Evolutionary conservation across 1,140 invertebrate genomes (phyloP).

Genomic region (Drosophila burlai): DNA sequence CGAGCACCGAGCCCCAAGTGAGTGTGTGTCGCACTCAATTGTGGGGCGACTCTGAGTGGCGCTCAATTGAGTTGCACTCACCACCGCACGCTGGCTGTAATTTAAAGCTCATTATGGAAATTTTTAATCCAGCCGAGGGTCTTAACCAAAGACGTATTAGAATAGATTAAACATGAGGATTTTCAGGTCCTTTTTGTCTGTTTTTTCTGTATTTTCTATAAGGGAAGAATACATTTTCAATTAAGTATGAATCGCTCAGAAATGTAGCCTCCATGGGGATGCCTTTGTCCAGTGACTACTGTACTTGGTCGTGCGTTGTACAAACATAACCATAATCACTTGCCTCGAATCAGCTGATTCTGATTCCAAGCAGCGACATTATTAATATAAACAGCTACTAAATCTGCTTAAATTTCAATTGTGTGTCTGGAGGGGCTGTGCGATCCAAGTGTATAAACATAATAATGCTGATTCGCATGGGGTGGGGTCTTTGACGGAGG

Average conservation of each 20-base stretch:
- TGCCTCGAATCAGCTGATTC: constrained; percentile 6
- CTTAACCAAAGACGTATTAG: not conserved
- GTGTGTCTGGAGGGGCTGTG: constrained; percentile 16
- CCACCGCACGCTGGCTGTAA: constrained; percentile 30
- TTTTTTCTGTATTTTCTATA: not conserved
- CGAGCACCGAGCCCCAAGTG: constrained; percentile 29
- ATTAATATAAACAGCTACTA: constrained; percentile 33
- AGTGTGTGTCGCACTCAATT: constrained; percentile 37
- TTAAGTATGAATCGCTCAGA: not conserved
- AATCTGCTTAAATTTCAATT: constrained; percentile 33
- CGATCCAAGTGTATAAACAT: constrained; percentile 15
- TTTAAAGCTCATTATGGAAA: constrained; percentile 71
- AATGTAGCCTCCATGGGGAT: too few relatives aligned
- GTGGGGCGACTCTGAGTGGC: constrained; percentile 63
- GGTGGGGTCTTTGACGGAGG: not conserved
- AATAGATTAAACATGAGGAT: not conserved
- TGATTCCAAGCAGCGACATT: constrained; percentile 14
- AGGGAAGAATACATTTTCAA: not conserved
- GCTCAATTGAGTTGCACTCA: constrained; percentile 68
- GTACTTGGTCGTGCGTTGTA: not conserved
- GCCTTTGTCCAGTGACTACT: not conserved
- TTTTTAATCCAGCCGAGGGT: constrained; percentile 23
- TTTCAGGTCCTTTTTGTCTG: not conserved
- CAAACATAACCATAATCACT: constrained; percentile 3
- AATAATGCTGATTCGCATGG: constrained; percentile 19